Evolutionary conservation across 2,888 invertebrate genomes (phyloP).

Genomic region (Xylophagus ater): DNA sequence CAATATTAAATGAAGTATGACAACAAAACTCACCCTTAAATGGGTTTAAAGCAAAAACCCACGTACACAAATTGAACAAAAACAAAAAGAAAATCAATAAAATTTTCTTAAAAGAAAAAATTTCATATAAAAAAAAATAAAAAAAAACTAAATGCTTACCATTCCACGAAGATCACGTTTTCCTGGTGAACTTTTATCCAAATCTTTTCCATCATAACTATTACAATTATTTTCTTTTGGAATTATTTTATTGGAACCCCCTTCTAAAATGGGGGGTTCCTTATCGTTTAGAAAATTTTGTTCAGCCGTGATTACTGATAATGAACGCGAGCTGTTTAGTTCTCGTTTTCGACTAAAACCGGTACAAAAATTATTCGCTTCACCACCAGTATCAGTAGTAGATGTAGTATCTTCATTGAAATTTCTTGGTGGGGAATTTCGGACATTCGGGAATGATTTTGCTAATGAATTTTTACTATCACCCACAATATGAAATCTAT

Average conservation of each 20-base stretch:
- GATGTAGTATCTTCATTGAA: no score
- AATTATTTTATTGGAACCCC: constrained; percentile 10
- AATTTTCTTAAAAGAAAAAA: neutral
- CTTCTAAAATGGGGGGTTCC: constrained; percentile 9
- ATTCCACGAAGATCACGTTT: constrained; percentile 22
- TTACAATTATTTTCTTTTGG: constrained; percentile 2
- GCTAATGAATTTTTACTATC: no score
- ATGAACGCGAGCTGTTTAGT: constrained; percentile 12
- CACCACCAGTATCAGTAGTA: no score
- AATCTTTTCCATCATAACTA: neutral
- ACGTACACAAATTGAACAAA: no score
- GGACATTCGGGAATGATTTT: no score
- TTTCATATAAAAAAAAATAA: neutral
- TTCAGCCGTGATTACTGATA: constrained; percentile 16
- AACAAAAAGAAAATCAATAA: neutral
- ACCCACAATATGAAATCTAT: no score
- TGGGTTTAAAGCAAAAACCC: no score
- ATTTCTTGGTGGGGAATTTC: no score
- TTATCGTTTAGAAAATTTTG: constrained; percentile 9
- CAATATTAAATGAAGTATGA: no score
- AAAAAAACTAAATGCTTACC: constrained; percentile 17
- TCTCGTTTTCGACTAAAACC: constrained; percentile 14
- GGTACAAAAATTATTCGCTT: neutral
- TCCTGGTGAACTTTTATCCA: constrained; percentile 10
- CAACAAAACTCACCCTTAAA: no score